A percentile compares a stretch with the other conserved stretches of the same genome.
Conservation (phyloP, 2,797 vertebrate species). For the Sciurus vulgaris region DNA sequence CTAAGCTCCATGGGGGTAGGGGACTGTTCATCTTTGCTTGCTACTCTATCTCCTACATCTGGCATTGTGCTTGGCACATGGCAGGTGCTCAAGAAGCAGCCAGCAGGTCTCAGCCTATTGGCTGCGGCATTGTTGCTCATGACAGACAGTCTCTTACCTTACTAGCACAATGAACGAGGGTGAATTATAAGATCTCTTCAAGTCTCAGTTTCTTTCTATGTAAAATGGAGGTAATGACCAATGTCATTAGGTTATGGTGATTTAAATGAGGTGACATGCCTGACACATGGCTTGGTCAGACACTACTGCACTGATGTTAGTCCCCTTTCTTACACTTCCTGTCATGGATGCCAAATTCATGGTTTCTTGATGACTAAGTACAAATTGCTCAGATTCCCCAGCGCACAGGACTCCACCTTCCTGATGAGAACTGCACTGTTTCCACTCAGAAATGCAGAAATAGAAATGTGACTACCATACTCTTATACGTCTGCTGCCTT, state of each 20-base stretch:
- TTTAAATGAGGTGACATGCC: conserved; percentile 3
- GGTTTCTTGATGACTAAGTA: neutral
- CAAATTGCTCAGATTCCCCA: neutral
- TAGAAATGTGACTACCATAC: neutral
- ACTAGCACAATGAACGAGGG: neutral
- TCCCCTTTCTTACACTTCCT: neutral
- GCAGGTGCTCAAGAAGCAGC: neutral
- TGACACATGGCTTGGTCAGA: neutral
- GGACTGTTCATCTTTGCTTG: neutral
- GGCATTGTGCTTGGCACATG: neutral
- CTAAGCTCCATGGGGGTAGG: neutral
- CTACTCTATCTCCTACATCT: neutral
- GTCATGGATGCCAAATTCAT: neutral
- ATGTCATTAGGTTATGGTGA: neutral
- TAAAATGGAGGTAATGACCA: conserved; percentile 5
- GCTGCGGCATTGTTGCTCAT: neutral
- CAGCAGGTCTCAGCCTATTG: neutral
- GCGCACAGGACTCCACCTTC: neutral
- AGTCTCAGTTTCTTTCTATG: neutral
- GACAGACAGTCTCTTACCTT: neutral
- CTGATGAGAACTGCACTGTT: neutral
- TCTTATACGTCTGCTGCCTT: neutral
- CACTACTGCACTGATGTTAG: neutral
- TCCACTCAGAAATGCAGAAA: neutral
- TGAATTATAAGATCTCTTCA: neutral